A percentile compares a stretch with the other conserved stretches of the same genome.
phyloP scores from a whole-genome alignment of 2,113 vertebrate genomes.

The Seriola aureovittata region DNA sequence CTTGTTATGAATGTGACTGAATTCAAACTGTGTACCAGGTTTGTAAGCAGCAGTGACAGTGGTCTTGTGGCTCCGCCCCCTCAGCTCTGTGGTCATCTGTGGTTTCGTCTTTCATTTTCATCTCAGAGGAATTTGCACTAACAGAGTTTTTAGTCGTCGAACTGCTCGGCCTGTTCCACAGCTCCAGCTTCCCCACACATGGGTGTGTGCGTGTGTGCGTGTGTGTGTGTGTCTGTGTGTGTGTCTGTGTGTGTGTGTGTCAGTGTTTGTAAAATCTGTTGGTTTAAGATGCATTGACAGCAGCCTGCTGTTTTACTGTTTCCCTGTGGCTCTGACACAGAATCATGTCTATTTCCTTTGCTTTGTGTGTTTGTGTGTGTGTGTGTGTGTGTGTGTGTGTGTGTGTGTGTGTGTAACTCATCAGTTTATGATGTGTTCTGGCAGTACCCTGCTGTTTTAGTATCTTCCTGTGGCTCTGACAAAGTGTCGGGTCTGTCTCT shows the following conservation, averaged over 20 bases:
- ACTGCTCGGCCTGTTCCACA: neutral
- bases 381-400: slow-evolving; percentile 7
- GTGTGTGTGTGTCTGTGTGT: neutral
- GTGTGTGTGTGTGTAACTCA: slow-evolving; percentile 37
- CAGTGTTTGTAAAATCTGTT: neutral
- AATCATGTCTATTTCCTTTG: neutral
- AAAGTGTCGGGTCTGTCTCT: slow-evolving; percentile 43
- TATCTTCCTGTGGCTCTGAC: slow-evolving; percentile 57
- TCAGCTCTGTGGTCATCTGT: no score
- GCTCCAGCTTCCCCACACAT: neutral
- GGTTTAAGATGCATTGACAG: slow-evolving; percentile 29
- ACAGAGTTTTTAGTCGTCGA: neutral
- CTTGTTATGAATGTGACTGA: no score
- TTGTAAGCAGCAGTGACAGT: no score
- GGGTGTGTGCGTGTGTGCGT: slow-evolving; percentile 29
- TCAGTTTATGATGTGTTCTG: slow-evolving; percentile 47
- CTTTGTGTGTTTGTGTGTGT: neutral
- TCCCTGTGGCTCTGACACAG: slow-evolving; percentile 36
- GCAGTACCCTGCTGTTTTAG: slow-evolving; percentile 68
- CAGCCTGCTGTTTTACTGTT: slow-evolving; percentile 53
- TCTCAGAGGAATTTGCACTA: no score
- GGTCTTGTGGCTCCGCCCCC: no score
- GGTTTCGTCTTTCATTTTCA: no score
- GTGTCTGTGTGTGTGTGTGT: slow-evolving; percentile 18
- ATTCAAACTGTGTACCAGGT: no score